Evolutionary conservation across 2,113 vertebrate genomes (phyloP).

Genomic region (Corvus cornix): DNA sequence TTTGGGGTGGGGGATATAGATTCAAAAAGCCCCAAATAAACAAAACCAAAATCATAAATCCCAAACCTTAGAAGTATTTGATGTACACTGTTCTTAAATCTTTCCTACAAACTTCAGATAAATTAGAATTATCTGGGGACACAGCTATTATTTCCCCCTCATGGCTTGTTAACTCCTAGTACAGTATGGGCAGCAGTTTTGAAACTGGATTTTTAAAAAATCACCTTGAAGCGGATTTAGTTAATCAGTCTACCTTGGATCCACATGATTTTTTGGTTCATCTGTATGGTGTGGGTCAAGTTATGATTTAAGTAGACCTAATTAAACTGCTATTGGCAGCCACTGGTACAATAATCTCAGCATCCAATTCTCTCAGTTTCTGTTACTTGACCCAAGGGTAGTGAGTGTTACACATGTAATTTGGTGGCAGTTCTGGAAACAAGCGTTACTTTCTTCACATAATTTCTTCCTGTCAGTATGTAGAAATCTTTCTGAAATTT

Average conservation of each 20-base stretch:
- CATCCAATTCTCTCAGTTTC: background rate
- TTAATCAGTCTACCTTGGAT: background rate
- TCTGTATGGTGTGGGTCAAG: background rate
- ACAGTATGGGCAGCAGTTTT: background rate
- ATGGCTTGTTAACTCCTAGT: background rate
- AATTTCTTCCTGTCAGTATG: background rate
- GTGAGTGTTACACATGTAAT: rapidly evolving
- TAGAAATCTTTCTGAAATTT: background rate
- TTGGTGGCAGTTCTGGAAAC: background rate
- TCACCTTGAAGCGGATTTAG: background rate
- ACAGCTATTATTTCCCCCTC: background rate
- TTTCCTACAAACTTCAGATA: background rate
- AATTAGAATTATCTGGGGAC: background rate
- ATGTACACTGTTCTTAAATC: background rate
- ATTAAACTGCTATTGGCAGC: background rate
- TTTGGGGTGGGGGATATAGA: background rate
- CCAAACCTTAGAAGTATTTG: background rate
- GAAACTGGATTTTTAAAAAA: background rate
- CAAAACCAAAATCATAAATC: background rate
- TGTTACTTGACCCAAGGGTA: background rate
- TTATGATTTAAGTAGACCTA: background rate
- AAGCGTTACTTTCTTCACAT: background rate
- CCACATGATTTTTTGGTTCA: background rate
- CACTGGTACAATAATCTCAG: background rate
- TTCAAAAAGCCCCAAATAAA: background rate